Evolutionary conservation across 2,113 vertebrate genomes (phyloP).

Genomic region (Sapayoa aenigma): DNA sequence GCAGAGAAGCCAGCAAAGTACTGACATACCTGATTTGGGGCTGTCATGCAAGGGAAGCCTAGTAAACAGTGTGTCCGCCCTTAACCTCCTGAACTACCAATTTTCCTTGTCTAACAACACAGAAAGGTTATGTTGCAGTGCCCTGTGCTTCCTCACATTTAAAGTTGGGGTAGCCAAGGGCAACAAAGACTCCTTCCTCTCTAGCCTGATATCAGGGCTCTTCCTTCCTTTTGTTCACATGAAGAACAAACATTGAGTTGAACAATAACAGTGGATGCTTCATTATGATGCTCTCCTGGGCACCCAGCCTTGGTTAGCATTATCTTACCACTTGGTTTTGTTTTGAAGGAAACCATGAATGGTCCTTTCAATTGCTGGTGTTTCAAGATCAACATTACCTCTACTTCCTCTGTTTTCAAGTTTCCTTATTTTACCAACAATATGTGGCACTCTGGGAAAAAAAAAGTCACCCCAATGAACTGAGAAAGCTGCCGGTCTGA

Average conservation of each 20-base stretch:
- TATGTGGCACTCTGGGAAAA: neutral
- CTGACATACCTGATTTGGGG: neutral
- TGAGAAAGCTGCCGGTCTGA: neutral
- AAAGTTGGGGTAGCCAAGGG: slow-evolving; percentile 74
- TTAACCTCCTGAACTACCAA: slow-evolving; percentile 29
- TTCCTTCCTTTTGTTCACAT: slow-evolving; percentile 76
- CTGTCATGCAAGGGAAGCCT: neutral
- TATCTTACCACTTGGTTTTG: slow-evolving; percentile 68
- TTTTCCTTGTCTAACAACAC: neutral
- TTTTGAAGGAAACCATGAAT: slow-evolving; percentile 70
- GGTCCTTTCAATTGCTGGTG: slow-evolving; percentile 5
- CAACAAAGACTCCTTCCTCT: slow-evolving; percentile 76
- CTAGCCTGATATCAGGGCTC: slow-evolving; percentile 70
- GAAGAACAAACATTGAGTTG: slow-evolving; percentile 67
- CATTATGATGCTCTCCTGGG: slow-evolving; percentile 63
- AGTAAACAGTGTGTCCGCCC: neutral
- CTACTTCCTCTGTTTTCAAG: slow-evolving; percentile 27
- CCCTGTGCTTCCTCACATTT: slow-evolving; percentile 76
- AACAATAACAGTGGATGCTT: slow-evolving; percentile 71
- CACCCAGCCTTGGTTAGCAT: slow-evolving; percentile 53
- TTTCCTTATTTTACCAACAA: slow-evolving; percentile 24
- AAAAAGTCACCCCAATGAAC: neutral
- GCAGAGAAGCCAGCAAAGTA: neutral
- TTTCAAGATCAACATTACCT: slow-evolving; percentile 36
- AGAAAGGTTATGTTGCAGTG: slow-evolving; percentile 62